phyloP scores from a whole-genome alignment of 2,888 invertebrate genomes.

The Hirtodrosophila trivittata region DNA sequence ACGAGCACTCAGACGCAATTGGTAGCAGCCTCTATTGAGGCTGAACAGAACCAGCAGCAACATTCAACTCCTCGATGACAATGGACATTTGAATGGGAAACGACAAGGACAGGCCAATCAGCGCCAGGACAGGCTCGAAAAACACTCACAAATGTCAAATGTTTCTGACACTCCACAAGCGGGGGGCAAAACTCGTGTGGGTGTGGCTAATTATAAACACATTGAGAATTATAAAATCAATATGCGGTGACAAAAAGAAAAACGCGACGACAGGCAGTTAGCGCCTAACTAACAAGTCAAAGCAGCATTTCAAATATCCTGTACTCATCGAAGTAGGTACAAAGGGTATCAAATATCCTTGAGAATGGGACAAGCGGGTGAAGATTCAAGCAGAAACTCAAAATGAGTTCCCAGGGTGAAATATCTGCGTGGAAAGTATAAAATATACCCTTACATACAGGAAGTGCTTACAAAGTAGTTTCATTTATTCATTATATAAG shows the following conservation, averaged over 20 bases:
- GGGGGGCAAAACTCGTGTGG: slow-evolving; percentile 20
- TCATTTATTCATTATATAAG: no score
- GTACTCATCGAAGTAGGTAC: rapidly evolving
- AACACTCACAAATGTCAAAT: slow-evolving; percentile 52
- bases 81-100: slow-evolving; percentile 22
- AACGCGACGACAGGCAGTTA: slow-evolving; percentile 28
- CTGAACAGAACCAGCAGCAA: slow-evolving; percentile 2
- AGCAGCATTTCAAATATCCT: slow-evolving; percentile 24
- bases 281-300: slow-evolving; percentile 18
- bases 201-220: slow-evolving; percentile 67
- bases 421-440: no score
- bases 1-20: slow-evolving; percentile 27
- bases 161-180: slow-evolving; percentile 53
- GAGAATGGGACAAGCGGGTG: no score
- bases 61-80: slow-evolving; percentile 3
- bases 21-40: slow-evolving; percentile 9
- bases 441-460: no score
- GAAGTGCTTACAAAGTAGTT: no score
- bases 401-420: background rate
- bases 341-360: slow-evolving; percentile 1
- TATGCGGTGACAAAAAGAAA: slow-evolving; percentile 24
- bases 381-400: no score
- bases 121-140: slow-evolving; percentile 7
- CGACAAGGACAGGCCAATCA: slow-evolving; percentile 38
- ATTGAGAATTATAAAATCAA: slow-evolving; percentile 68